Conservation (phyloP, 2,888 invertebrate genomes). For the Amblyjoppa proteus region DNA sequence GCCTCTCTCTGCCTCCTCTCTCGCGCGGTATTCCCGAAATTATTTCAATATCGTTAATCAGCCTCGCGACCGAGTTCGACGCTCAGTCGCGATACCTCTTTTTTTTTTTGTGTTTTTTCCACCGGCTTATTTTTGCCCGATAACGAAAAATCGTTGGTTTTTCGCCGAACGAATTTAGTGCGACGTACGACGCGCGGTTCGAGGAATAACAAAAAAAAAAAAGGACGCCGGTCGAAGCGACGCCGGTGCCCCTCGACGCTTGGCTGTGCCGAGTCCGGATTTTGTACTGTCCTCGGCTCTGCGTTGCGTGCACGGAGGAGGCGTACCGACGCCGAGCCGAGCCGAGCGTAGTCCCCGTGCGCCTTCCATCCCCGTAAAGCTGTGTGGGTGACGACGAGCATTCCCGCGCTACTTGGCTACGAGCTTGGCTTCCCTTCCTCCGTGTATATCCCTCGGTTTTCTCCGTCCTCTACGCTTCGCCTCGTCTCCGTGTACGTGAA, state of each 20-base stretch:
- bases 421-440: slow-evolving; percentile 62
- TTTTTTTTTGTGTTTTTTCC: background rate
- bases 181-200: background rate
- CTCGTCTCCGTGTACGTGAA: slow-evolving; percentile 5
- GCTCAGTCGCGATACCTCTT: background rate
- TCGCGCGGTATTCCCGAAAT: slow-evolving; percentile 47
- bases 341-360: slow-evolving; percentile 71
- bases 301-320: slow-evolving; percentile 77
- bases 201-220: slow-evolving; percentile 32
- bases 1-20: slow-evolving; percentile 30
- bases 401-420: slow-evolving; percentile 61
- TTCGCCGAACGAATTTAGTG: background rate
- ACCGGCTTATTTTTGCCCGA: background rate
- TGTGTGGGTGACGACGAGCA: slow-evolving; percentile 57
- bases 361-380: slow-evolving; percentile 57
- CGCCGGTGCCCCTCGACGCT: slow-evolving; percentile 71
- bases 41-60: slow-evolving; percentile 32
- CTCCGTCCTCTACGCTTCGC: background rate
- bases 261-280: slow-evolving; percentile 74
- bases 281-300: slow-evolving; percentile 77
- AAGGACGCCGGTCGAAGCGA: slow-evolving; percentile 52
- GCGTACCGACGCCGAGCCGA: slow-evolving; percentile 76
- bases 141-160: background rate
- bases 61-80: slow-evolving; percentile 4
- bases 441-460: background rate